phyloP scores from a whole-genome alignment of 2,113 vertebrate genomes.

The Neogale vison region DNA sequence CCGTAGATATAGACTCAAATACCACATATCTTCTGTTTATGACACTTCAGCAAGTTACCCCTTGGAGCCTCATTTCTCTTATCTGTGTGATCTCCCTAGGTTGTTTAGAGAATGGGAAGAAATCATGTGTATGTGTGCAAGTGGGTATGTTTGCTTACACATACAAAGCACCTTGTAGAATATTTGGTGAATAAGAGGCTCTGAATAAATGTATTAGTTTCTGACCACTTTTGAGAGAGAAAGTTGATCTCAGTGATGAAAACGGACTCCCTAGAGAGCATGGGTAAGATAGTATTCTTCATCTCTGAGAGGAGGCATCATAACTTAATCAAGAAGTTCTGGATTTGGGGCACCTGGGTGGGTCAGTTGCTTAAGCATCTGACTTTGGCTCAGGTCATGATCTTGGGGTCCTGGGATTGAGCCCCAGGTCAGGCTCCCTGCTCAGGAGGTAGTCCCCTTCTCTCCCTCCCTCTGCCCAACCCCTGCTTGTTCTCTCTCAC shows the following conservation, averaged over 20 bases:
- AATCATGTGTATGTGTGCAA: background rate
- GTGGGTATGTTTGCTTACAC: rapidly evolving
- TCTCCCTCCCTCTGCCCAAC: background rate
- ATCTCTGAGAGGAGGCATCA: background rate
- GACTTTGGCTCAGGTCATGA: background rate
- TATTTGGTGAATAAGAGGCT: background rate
- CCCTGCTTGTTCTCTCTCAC: background rate
- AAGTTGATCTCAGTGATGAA: background rate
- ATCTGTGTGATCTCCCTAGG: background rate
- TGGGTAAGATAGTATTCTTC: background rate
- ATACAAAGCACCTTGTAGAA: background rate
- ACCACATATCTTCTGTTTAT: background rate
- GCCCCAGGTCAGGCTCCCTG: background rate
- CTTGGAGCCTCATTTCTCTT: background rate
- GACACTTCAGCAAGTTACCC: background rate
- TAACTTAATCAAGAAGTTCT: background rate
- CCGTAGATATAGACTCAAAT: background rate
- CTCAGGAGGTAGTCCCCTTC: background rate
- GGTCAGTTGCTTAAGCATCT: background rate
- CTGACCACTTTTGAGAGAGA: background rate
- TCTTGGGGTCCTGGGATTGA: background rate
- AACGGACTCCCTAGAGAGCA: background rate
- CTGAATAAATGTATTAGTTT: background rate
- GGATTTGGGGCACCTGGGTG: background rate
- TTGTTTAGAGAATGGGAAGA: background rate